A percentile compares a stretch with the other conserved stretches of the same genome.
These are phyloP conservation scores for Drosophila nebulosa DNA, from an alignment of 1,140 invertebrate species.

Conservation along the genomic window DNA sequence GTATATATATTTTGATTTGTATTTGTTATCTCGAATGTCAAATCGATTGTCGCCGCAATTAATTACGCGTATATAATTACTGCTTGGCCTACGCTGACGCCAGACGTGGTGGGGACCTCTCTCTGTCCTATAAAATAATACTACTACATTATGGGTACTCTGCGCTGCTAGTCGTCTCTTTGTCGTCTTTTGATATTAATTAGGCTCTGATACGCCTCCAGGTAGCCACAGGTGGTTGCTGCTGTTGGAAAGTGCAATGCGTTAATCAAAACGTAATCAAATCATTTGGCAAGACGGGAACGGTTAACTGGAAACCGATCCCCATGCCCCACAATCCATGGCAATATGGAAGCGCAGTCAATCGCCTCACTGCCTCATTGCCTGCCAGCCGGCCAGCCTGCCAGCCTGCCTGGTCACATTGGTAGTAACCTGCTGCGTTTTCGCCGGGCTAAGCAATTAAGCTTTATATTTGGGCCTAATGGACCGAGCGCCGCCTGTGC, in stretches of 20 bases:
- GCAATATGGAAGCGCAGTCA: constrained; percentile 4
- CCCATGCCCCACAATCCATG: constrained; percentile 10
- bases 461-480: constrained; percentile 80
- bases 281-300: constrained; percentile 67
- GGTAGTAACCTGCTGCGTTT: constrained; percentile 60
- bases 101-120: constrained; percentile 19
- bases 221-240: constrained; percentile 78
- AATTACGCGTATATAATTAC: constrained; percentile 80
- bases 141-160: not conserved
- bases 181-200: constrained; percentile 70
- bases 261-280: constrained; percentile 79
- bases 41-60: constrained; percentile 80
- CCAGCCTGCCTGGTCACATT: constrained; percentile 52
- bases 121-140: not conserved
- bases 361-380: not conserved
- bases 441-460: constrained; percentile 78
- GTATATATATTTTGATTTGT: not conserved
- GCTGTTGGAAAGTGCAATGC: constrained; percentile 72
- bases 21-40: constrained; percentile 72
- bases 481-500: constrained; percentile 79
- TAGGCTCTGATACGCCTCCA: constrained; percentile 68
- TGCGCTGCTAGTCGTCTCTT: constrained; percentile 20
- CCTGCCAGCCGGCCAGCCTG: not conserved
- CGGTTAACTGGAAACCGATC: constrained; percentile 10
- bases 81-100: constrained; percentile 62